phyloP scores from a whole-genome alignment of 2,888 invertebrate species.

The Himalopsyche japonica region DNA sequence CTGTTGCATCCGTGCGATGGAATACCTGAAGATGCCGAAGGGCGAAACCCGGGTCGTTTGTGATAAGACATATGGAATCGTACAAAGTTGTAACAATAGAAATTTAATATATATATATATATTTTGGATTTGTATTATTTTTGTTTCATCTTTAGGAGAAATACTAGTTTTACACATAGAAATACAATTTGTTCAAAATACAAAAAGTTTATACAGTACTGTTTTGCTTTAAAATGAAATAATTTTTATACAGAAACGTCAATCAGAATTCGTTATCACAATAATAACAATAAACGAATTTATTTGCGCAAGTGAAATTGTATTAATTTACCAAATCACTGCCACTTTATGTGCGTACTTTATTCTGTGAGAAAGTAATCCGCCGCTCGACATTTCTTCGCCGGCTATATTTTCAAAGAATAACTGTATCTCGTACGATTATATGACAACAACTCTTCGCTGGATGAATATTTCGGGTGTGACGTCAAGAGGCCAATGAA shows the following conservation, averaged over 20 bases:
- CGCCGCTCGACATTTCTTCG: conserved; percentile 7
- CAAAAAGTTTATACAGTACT: no score
- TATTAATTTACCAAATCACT: not conserved
- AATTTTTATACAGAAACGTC: not conserved
- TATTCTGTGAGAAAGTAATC: conserved; percentile 30
- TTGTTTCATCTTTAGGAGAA: no score
- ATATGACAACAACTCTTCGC: conserved; percentile 19
- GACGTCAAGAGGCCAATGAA: conserved; percentile 39
- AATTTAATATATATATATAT: no score
- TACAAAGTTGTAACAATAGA: no score
- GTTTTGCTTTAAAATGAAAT: not conserved
- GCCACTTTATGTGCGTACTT: not conserved
- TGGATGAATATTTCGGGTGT: conserved; percentile 36
- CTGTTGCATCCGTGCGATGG: no score
- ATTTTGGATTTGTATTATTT: no score
- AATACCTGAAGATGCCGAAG: no score
- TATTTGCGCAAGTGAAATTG: not conserved
- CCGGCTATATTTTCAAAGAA: not conserved
- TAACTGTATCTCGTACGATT: conserved; percentile 34
- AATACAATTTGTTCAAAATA: no score
- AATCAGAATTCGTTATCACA: not conserved
- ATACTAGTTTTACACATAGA: no score
- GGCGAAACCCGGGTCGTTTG: no score
- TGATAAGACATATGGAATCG: no score
- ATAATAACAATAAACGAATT: not conserved